These are phyloP conservation scores for Xanthia icteritia DNA, from an alignment of 2,888 invertebrate species.

Conservation along the genomic window DNA sequence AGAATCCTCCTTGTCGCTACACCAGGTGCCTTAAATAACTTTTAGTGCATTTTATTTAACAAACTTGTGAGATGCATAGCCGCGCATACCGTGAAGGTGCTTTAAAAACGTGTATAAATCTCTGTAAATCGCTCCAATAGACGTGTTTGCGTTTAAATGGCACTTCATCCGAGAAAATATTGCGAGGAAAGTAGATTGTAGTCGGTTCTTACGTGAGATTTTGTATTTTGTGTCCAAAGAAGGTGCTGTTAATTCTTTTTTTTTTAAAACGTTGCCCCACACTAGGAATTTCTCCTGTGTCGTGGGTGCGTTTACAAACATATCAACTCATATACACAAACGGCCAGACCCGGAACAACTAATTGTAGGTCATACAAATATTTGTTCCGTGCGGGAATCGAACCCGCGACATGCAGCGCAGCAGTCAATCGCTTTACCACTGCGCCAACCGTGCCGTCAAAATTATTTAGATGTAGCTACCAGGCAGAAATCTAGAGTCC, in stretches of 20 bases:
- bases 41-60: constrained; percentile 68
- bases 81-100: constrained; percentile 60
- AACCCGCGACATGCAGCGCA: too few relatives aligned
- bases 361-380: too few relatives aligned
- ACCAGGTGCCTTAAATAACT: constrained; percentile 58
- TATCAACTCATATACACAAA: too few relatives aligned
- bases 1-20: constrained; percentile 33
- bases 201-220: neutral
- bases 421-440: too few relatives aligned
- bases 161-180: constrained; percentile 70
- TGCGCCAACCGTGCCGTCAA: too few relatives aligned
- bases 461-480: neutral
- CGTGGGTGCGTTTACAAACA: too few relatives aligned
- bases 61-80: constrained; percentile 63
- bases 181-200: constrained; percentile 39
- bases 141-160: constrained; percentile 74
- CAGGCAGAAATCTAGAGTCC: too few relatives aligned
- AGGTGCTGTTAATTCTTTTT: neutral
- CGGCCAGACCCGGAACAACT: too few relatives aligned
- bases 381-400: too few relatives aligned
- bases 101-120: constrained; percentile 77
- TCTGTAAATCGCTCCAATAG: constrained; percentile 71
- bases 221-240: neutral
- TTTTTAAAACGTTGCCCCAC: too few relatives aligned
- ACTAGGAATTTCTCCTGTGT: too few relatives aligned